Percentiles rank a stretch among this genome's conserved stretches.
Conservation (phyloP, 1,140 invertebrate species). For the Heliconius eleuchia region DNA sequence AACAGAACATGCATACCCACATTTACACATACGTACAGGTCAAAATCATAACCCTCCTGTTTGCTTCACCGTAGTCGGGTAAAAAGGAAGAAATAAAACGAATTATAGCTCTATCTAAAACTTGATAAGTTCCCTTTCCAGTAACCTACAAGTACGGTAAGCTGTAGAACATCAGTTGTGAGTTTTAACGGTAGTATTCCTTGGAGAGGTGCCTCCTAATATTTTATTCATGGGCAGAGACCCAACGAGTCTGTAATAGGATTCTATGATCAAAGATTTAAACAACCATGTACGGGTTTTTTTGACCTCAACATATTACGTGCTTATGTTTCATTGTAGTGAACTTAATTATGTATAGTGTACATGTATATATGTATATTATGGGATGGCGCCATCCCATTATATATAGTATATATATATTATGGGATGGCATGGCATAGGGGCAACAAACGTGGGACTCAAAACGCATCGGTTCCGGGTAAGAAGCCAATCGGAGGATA, state of each 20-base stretch:
- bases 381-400: too few species aligned
- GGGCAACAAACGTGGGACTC: too few species aligned
- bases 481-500: too few species aligned
- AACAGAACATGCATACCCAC: too few species aligned
- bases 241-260: slow-evolving; percentile 42
- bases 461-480: too few species aligned
- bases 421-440: too few species aligned
- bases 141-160: slow-evolving; percentile 21
- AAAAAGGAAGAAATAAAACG: background rate
- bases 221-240: slow-evolving; percentile 50
- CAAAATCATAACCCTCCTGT: too few species aligned
- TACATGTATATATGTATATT: background rate
- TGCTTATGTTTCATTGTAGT: slow-evolving; percentile 1
- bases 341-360: background rate
- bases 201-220: slow-evolving; percentile 36
- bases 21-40: too few species aligned
- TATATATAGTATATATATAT: background rate
- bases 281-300: slow-evolving; percentile 39
- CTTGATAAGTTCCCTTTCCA: background rate
- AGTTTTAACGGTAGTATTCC: slow-evolving; percentile 36
- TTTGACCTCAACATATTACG: slow-evolving; percentile 16
- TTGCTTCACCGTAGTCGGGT: too few species aligned
- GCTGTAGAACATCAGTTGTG: slow-evolving; percentile 29
- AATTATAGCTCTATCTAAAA: slow-evolving; percentile 7
- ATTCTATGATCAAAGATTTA: slow-evolving; percentile 56